Evolutionary conservation across 2,888 invertebrate species (phyloP).

Genomic region (Stenodema calcarata): DNA sequence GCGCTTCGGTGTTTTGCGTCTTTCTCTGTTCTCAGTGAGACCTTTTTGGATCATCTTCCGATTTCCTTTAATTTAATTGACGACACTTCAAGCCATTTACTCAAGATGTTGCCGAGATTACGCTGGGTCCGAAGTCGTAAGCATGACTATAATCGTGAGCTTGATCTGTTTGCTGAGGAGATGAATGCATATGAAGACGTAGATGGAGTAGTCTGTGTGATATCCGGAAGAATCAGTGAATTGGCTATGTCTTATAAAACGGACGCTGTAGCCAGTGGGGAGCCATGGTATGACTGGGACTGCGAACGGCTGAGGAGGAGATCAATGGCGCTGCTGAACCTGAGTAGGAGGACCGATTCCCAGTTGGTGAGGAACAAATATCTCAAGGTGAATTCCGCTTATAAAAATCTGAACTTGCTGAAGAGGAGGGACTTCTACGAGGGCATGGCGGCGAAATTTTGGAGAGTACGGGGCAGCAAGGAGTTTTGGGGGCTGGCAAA

Average conservation of each 20-base stretch:
- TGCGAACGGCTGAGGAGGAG: neutral
- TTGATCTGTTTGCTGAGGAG: neutral
- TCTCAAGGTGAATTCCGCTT: neutral
- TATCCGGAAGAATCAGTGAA: neutral
- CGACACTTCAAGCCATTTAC: neutral
- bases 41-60: conserved; percentile 19
- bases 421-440: neutral
- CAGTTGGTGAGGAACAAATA: neutral
- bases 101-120: neutral
- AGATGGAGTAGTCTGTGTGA: neutral
- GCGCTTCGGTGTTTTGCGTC: neutral
- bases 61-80: neutral
- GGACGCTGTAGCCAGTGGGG: neutral
- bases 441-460: neutral
- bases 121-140: neutral
- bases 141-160: neutral
- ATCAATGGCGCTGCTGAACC: neutral
- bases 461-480: neutral
- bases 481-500: neutral
- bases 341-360: neutral
- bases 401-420: neutral
- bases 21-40: conserved; percentile 10
- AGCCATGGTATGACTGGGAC: neutral
- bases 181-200: neutral
- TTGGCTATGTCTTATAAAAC: neutral